These are phyloP conservation scores for Acromyrmex echinatior DNA, from an alignment of 1,140 invertebrate genomes.

Conservation along the genomic window DNA sequence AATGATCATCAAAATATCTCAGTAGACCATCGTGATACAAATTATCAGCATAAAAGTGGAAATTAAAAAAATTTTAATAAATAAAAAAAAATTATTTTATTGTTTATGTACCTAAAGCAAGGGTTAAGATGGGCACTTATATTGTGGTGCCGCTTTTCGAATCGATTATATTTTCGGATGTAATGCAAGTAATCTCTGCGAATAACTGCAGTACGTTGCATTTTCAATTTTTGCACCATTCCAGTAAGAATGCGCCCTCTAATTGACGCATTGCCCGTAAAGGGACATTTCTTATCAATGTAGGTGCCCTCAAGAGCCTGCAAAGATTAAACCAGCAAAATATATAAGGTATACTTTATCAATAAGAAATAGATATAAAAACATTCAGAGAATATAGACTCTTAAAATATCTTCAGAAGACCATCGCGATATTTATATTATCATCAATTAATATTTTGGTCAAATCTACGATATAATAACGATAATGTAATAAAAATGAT, in stretches of 20 bases:
- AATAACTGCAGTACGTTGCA: conserved; percentile 99
- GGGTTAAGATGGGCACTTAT: conserved; percentile 99
- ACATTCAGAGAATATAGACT: conserved; percentile 16
- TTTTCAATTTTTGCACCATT: conserved; percentile 99
- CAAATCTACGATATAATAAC: neutral
- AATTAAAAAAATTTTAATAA: conserved; percentile 36
- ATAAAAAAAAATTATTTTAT: neutral
- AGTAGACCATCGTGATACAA: conserved; percentile 87
- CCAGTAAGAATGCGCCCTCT: conserved; percentile 99
- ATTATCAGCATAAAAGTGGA: conserved; percentile 81
- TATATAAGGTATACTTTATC: neutral
- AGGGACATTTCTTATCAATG: conserved; percentile 99
- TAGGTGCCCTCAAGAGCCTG: conserved; percentile 99
- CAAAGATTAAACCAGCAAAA: conserved; percentile 49
- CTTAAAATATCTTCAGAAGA: conserved; percentile 48
- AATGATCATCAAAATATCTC: conserved; percentile 80
- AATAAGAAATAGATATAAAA: neutral
- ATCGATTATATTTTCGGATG: conserved; percentile 99
- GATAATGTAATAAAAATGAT: neutral
- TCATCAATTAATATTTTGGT: conserved; percentile 19
- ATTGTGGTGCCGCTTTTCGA: conserved; percentile 99
- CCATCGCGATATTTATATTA: conserved; percentile 8
- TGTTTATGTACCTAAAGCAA: conserved; percentile 95
- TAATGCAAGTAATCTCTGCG: conserved; percentile 99
- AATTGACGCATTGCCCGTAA: conserved; percentile 99